A percentile compares a stretch with the other conserved stretches of the same genome.
These are phyloP conservation scores for Chymomyza fuscimana DNA, from an alignment of 2,888 invertebrate genomes.

Conservation along the genomic window DNA sequence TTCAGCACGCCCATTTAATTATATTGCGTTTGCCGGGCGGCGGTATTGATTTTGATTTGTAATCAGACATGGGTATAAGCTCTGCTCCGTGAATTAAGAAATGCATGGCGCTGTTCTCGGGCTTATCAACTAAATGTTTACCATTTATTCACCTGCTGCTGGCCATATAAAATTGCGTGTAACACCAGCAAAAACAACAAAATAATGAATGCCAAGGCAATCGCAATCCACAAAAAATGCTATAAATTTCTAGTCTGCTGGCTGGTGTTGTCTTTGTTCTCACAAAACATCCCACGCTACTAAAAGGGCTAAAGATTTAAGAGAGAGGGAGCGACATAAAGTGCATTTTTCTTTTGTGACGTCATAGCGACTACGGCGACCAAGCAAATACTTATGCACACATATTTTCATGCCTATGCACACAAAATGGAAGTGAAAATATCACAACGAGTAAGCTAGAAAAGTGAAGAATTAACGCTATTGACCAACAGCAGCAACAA, in stretches of 20 bases:
- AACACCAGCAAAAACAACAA: constrained; percentile 27
- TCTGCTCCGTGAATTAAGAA: not conserved
- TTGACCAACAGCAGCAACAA: constrained; percentile 34
- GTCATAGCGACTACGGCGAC: constrained; percentile 52
- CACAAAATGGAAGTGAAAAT: constrained; percentile 8
- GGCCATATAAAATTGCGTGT: constrained; percentile 38
- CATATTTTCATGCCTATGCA: constrained; percentile 35
- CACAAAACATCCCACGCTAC: not conserved
- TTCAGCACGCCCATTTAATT: too few species aligned
- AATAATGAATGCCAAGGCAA: constrained; percentile 13
- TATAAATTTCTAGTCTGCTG: not conserved
- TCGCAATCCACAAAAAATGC: not conserved
- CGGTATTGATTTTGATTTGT: not conserved
- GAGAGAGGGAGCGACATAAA: constrained; percentile 36
- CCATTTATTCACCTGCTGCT: constrained; percentile 28
- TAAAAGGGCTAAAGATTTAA: not conserved
- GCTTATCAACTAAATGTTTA: not conserved
- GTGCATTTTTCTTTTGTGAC: constrained; percentile 69
- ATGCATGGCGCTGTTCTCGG: not conserved
- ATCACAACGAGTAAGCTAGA: constrained; percentile 1
- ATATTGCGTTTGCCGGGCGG: not conserved
- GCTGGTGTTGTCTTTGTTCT: not conserved
- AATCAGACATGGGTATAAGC: not conserved
- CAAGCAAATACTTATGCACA: constrained; percentile 62
- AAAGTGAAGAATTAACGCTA: constrained; percentile 17